Evolutionary conservation across 2,113 vertebrate species (phyloP).

Genomic region (Glaucidium brasilianum): DNA sequence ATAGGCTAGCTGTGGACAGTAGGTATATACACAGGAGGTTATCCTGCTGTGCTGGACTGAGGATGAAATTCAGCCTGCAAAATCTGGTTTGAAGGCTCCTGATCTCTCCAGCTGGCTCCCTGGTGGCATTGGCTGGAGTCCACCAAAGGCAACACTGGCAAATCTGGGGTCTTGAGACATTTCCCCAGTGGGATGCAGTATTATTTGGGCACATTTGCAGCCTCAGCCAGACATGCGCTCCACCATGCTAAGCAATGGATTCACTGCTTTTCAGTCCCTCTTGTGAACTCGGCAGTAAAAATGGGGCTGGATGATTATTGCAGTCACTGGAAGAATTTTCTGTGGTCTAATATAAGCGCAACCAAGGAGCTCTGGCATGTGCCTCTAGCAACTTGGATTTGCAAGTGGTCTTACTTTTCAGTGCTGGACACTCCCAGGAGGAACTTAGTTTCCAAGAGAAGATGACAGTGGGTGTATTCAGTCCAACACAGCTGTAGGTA

Average conservation of each 20-base stretch:
- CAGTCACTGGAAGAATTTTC: slow-evolving; percentile 50
- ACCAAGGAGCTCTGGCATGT: slow-evolving; percentile 55
- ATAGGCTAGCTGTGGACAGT: neutral
- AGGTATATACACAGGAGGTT: neutral
- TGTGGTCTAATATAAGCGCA: slow-evolving; percentile 51
- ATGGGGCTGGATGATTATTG: slow-evolving; percentile 13
- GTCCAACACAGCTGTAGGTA: slow-evolving; percentile 68
- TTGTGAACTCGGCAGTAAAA: slow-evolving; percentile 23
- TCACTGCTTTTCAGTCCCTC: slow-evolving; percentile 3
- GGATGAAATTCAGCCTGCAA: neutral
- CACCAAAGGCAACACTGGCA: neutral
- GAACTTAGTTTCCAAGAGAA: slow-evolving; percentile 51
- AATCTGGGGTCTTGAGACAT: neutral
- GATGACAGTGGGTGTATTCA: slow-evolving; percentile 64
- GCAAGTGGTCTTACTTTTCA: slow-evolving; percentile 65
- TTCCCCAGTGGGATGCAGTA: neutral
- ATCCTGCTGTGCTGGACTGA: neutral
- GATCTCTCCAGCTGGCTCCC: neutral
- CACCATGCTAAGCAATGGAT: neutral
- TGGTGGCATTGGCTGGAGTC: neutral
- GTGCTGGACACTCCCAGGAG: slow-evolving; percentile 48
- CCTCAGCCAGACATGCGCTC: neutral
- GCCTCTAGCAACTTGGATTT: slow-evolving; percentile 56
- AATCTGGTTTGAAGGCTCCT: neutral
- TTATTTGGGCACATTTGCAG: neutral